Evolutionary conservation across 2,797 vertebrate genomes (phyloP).

Genomic region (Scyliorhinus canicula): DNA sequence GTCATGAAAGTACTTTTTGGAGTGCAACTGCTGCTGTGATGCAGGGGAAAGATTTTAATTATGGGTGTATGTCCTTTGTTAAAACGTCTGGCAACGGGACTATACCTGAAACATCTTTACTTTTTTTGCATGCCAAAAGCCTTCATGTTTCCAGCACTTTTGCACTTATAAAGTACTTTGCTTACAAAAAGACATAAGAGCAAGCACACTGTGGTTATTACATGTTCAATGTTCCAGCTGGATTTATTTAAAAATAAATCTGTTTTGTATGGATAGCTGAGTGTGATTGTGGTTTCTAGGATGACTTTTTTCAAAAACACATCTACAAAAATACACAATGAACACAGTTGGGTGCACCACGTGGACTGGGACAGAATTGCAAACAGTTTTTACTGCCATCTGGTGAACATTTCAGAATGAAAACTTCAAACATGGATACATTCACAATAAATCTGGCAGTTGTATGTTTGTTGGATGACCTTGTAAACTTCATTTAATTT

Average conservation of each 20-base stretch:
- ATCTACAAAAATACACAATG: not conserved
- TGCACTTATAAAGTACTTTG: too few relatives aligned
- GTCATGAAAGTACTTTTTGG: not conserved
- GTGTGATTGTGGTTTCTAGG: too few relatives aligned
- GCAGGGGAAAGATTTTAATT: not conserved
- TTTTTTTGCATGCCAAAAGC: not conserved
- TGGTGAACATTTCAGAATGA: not conserved
- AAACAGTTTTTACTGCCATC: conserved; percentile 27
- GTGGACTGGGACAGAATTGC: not conserved
- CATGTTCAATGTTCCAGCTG: not conserved
- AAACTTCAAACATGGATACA: not conserved
- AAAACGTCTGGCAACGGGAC: not conserved
- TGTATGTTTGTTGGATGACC: not conserved
- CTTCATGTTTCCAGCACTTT: not conserved
- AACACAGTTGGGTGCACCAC: not conserved
- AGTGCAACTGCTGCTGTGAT: not conserved
- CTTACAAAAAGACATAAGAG: not conserved
- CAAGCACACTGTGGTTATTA: not conserved
- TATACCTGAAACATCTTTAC: not conserved
- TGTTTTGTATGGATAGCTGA: not conserved
- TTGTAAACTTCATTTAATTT: not conserved
- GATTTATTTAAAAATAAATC: not conserved
- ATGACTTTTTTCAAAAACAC: not conserved
- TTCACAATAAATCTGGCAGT: not conserved
- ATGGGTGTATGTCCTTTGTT: not conserved